These are phyloP conservation scores for Amiota mariae DNA, from an alignment of 2,888 invertebrate genomes.

Conservation along the genomic window DNA sequence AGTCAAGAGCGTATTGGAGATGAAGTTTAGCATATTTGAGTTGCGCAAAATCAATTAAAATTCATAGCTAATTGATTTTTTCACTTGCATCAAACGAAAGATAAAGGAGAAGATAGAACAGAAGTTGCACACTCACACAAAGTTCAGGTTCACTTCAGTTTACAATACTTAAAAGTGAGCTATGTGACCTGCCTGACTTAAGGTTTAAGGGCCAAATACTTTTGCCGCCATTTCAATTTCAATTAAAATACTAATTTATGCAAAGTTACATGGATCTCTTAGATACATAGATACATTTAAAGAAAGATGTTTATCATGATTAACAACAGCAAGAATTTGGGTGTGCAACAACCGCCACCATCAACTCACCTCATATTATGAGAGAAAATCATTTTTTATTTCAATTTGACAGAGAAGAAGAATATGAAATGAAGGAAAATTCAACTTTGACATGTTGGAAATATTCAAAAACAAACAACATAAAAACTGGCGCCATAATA, in stretches of 20 bases:
- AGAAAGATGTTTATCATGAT: constrained; percentile 25
- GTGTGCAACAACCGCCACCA: not conserved
- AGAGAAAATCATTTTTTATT: constrained; percentile 12
- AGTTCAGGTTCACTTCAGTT: too few relatives aligned
- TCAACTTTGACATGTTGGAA: not conserved
- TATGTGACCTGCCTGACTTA: too few relatives aligned
- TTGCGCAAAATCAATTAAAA: constrained; percentile 68
- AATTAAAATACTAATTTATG: constrained; percentile 20
- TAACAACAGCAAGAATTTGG: too few relatives aligned
- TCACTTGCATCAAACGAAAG: constrained; percentile 37
- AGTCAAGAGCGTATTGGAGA: not conserved
- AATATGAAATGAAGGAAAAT: constrained; percentile 41
- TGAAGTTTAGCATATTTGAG: constrained; percentile 19
- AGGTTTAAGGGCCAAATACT: not conserved
- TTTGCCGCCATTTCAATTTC: not conserved
- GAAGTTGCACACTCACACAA: too few relatives aligned
- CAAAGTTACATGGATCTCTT: too few relatives aligned
- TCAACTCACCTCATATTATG: too few relatives aligned
- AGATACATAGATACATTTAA: too few relatives aligned
- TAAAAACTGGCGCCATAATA: constrained; percentile 31
- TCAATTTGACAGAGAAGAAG: constrained; percentile 34
- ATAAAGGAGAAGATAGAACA: too few relatives aligned
- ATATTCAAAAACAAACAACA: constrained; percentile 4
- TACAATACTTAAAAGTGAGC: too few relatives aligned
- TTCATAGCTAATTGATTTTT: constrained; percentile 71